phyloP scores from a whole-genome alignment of 2,113 vertebrate species.

The Rhea pennata region DNA sequence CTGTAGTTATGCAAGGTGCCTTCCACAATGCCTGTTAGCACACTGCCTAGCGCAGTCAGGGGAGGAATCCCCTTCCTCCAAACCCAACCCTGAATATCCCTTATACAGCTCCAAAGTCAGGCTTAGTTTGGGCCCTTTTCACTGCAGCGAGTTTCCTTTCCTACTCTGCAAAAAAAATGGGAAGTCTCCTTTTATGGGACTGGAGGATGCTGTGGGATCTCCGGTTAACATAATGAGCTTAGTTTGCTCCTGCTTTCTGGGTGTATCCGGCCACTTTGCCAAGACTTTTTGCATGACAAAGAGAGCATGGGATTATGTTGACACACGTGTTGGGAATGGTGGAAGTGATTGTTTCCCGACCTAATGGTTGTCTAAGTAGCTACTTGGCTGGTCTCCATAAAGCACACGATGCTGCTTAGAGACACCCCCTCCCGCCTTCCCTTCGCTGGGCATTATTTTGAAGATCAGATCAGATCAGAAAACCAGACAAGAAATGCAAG shows the following conservation, averaged over 20 bases:
- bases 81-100: neutral
- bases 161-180: constrained; percentile 13
- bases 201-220: constrained; percentile 64
- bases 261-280: constrained; percentile 68
- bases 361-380: constrained; percentile 73
- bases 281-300: constrained; percentile 72
- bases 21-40: neutral
- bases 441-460: neutral
- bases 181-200: constrained; percentile 53
- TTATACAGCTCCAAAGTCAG: neutral
- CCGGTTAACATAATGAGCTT: constrained; percentile 68
- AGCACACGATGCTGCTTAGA: constrained; percentile 23
- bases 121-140: neutral
- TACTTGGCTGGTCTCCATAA: constrained; percentile 59
- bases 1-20: neutral
- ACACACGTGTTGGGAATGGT: constrained; percentile 74
- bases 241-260: constrained; percentile 64
- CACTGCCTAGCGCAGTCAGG: neutral
- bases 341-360: constrained; percentile 64
- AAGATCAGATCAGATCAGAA: constrained; percentile 21
- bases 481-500: neutral
- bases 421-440: constrained; percentile 12
- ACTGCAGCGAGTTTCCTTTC: neutral
- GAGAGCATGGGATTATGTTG: constrained; percentile 74
- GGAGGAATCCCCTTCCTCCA: neutral